phyloP scores from a whole-genome alignment of 2,888 invertebrate species.

The Myathropa florea region DNA sequence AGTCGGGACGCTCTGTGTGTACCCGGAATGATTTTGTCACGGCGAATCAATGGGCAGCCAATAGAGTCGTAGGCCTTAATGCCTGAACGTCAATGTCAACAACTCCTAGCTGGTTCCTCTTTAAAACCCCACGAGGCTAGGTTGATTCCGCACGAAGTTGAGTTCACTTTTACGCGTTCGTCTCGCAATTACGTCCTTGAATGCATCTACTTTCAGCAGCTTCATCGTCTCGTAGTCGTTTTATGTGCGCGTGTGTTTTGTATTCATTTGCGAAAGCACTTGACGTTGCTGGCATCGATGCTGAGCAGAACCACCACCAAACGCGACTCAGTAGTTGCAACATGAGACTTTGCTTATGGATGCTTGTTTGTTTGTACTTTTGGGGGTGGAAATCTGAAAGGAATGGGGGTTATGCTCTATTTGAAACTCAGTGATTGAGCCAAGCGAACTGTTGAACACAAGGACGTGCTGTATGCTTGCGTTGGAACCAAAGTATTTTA shows the following conservation, averaged over 20 bases:
- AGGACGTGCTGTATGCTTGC: too few species aligned
- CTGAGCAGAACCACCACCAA: neutral
- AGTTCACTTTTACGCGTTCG: conserved; percentile 12
- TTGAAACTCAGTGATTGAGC: too few species aligned
- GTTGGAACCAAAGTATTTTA: too few species aligned
- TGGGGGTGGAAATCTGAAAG: neutral
- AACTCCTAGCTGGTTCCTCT: neutral
- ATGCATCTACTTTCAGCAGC: conserved; percentile 26
- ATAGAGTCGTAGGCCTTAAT: neutral
- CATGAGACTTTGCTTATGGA: neutral
- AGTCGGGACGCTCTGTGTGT: neutral
- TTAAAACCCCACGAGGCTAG: neutral
- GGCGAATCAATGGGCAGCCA: conserved; percentile 26
- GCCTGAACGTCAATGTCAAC: neutral
- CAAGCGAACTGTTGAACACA: too few species aligned
- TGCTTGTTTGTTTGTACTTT: neutral
- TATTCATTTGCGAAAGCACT: neutral
- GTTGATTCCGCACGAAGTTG: conserved; percentile 6
- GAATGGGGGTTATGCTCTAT: neutral
- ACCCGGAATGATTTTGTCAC: conserved; percentile 2
- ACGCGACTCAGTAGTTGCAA: neutral
- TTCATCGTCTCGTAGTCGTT: neutral
- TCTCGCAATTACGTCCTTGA: conserved; percentile 32
- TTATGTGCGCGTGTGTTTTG: neutral
- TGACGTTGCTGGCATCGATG: neutral